These are phyloP conservation scores for Molorchus minor DNA, from an alignment of 2,888 invertebrate species.

Conservation along the genomic window DNA sequence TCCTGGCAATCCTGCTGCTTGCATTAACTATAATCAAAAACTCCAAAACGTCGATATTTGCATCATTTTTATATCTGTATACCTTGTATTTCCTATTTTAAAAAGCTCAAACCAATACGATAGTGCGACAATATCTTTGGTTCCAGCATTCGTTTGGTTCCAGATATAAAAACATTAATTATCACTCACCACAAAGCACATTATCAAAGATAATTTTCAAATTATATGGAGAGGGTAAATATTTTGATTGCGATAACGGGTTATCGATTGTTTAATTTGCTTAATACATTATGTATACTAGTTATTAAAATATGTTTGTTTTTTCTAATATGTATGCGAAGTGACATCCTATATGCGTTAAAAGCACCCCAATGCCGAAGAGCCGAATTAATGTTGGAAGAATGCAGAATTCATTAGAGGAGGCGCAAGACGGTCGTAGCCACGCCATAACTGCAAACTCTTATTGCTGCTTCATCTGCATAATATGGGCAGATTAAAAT, in stretches of 20 bases:
- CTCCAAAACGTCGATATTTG: too few relatives aligned
- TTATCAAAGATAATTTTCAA: slow-evolving; percentile 21
- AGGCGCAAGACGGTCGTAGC: slow-evolving; percentile 8
- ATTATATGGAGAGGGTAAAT: slow-evolving; percentile 24
- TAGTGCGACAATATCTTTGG: too few relatives aligned
- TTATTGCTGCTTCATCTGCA: slow-evolving; percentile 20
- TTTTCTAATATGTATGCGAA: not conserved
- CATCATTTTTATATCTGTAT: too few relatives aligned
- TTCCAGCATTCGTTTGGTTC: too few relatives aligned
- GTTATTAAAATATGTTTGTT: not conserved
- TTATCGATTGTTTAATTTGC: slow-evolving; percentile 20
- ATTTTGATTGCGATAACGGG: slow-evolving; percentile 20
- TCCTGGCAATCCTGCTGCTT: too few relatives aligned
- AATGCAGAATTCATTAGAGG: slow-evolving; percentile 14
- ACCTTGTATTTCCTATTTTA: too few relatives aligned
- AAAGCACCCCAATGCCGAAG: slow-evolving; percentile 1
- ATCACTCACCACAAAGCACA: not conserved
- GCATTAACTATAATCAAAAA: too few relatives aligned
- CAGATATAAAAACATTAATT: not conserved
- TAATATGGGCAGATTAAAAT: slow-evolving; percentile 7
- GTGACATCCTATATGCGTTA: not conserved
- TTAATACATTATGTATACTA: slow-evolving; percentile 15
- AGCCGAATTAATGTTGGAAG: too few relatives aligned
- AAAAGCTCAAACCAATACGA: too few relatives aligned
- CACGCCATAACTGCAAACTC: slow-evolving; percentile 11